phyloP scores from a whole-genome alignment of 2,797 vertebrate species.

The Micrastur ruficollis region DNA sequence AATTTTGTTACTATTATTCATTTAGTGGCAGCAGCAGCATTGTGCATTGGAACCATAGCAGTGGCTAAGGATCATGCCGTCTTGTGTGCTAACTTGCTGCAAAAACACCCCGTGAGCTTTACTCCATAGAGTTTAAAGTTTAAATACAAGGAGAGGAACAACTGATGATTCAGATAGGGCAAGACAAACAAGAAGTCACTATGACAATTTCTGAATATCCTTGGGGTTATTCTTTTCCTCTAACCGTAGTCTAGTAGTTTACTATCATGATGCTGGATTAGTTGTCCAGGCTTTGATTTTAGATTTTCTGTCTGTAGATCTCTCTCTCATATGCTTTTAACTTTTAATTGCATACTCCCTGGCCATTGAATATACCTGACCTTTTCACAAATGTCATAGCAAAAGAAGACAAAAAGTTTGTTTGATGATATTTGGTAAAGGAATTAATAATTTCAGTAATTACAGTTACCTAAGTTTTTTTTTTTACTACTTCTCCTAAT shows the following conservation, averaged over 20 bases:
- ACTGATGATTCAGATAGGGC: not conserved
- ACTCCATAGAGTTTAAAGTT: not conserved
- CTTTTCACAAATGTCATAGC: not conserved
- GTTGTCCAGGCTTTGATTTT: slow-evolving; percentile 9
- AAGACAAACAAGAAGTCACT: not conserved
- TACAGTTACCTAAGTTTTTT: not conserved
- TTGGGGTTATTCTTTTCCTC: not conserved
- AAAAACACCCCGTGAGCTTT: not conserved
- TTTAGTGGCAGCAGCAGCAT: not conserved
- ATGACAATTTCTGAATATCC: not conserved
- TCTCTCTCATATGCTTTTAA: not conserved
- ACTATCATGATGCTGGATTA: not conserved
- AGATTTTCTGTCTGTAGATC: not conserved
- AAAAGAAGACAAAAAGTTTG: not conserved
- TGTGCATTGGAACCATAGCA: not conserved
- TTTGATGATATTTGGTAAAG: not conserved
- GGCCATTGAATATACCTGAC: not conserved
- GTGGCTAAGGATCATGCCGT: not conserved
- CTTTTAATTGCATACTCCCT: not conserved
- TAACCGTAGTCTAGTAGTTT: not conserved
- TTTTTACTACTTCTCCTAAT: not conserved
- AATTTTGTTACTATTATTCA: not conserved
- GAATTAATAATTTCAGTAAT: slow-evolving; percentile 6
- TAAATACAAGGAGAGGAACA: not conserved
- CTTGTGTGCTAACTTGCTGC: not conserved